These are phyloP conservation scores for Sebastes variabilis DNA, from an alignment of 2,797 vertebrate genomes.

Conservation along the genomic window DNA sequence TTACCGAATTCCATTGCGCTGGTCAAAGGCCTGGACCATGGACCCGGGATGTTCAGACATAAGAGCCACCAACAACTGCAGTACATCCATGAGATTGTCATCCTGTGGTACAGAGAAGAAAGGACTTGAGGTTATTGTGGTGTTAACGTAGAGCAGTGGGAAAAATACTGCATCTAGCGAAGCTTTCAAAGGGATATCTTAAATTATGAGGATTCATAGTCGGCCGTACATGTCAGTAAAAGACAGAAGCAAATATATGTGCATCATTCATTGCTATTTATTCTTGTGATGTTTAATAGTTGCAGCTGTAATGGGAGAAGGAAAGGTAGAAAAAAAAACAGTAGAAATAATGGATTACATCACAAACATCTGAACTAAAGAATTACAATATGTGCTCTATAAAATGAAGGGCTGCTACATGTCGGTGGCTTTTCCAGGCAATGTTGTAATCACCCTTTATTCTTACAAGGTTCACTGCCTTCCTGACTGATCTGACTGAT, in stretches of 20 bases:
- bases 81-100: constrained; percentile 98
- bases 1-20: constrained; percentile 96
- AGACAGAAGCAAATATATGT: not conserved
- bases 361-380: constrained; percentile 11
- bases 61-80: constrained; percentile 95
- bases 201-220: not conserved
- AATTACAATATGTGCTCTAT: constrained; percentile 18
- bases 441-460: constrained; percentile 29
- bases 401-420: constrained; percentile 24
- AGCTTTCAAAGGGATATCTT: not conserved
- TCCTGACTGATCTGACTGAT: constrained; percentile 53
- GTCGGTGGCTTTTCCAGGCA: constrained; percentile 23
- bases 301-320: not conserved
- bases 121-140: not conserved
- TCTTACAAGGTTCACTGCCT: constrained; percentile 41
- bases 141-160: not conserved
- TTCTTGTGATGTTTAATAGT: not conserved
- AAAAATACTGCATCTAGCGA: not conserved
- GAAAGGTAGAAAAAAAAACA: not conserved
- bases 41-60: constrained; percentile 96
- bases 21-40: constrained; percentile 97
- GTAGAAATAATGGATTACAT: constrained; percentile 20
- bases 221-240: not conserved
- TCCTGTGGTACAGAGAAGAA: constrained; percentile 81
- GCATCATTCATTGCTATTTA: not conserved